Base-by-base conservation (phyloP, 1,140 invertebrate genomes). In the Drosophila pandora region DNA sequence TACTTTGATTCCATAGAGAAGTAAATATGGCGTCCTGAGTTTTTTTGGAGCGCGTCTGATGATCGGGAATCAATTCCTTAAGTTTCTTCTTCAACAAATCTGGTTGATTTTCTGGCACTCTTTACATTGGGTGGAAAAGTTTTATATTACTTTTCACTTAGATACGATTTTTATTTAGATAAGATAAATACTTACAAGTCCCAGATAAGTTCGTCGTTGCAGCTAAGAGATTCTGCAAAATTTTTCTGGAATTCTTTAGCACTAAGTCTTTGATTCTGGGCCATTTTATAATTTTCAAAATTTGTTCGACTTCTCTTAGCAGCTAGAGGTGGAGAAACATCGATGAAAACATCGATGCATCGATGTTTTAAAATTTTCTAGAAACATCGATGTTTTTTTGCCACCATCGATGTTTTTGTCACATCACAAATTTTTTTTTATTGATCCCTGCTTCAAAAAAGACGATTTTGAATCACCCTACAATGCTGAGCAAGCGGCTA, bases 1-100 rank as follows among this genome's bases (percentile, higher is more conserved):
- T 71, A 90, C 90, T 58, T 13, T 90, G 90, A n/a, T 58, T 43
- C 90, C 90, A 90, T 37, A 90, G 61, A 10, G 75, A 72, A 37
- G 69, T 49, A 13, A 81, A 87, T 1, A 90, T 53, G 2, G 49
- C 70, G 1, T 72, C 23, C 0, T 89, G 79, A 1, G 68, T 22
- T 17, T 28, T 52, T 1, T 47, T 23, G 57, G 39, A 12, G 0
- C 47, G 23, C 3, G 12, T 2, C 12, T 32, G n/a, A 17, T 61
- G 55, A 56, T 76, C 64, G 8, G 45, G 78, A 10, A 87, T 70
- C 6, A 87, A 49, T n/a, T 75, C 45, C 0, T 23, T 13, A 0
- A 87, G 52, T 63, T 88, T 88, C 0, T 0, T 6, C 3, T 25
- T 32, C 6, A 87, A 37, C 12, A 67, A 37, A 0, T 49, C 12